Conservation (phyloP, 2,113 vertebrate species). For the Prinia subflava region DNA sequence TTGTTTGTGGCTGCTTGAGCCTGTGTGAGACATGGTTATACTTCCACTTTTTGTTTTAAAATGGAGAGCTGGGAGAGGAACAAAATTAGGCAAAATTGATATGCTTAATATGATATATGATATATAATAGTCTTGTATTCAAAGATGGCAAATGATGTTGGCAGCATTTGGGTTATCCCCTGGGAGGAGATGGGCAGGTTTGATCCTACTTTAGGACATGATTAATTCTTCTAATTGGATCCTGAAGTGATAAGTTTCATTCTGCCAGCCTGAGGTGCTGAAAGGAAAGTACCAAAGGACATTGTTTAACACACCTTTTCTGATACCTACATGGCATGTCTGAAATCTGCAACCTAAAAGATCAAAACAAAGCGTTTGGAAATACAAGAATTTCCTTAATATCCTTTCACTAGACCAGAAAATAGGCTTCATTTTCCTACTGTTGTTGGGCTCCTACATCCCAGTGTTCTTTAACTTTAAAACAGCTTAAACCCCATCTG, state of each 20-base stretch:
- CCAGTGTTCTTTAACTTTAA: constrained; percentile 42
- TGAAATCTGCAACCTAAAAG: constrained; percentile 13
- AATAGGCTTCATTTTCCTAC: constrained; percentile 29
- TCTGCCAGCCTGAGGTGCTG: not conserved
- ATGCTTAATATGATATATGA: not conserved
- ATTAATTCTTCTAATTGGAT: constrained; percentile 33
- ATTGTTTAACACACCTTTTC: not conserved
- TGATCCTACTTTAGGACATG: not conserved
- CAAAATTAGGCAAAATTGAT: not conserved
- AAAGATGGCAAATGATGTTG: not conserved
- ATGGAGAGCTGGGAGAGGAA: not conserved
- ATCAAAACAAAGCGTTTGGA: constrained; percentile 41
- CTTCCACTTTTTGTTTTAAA: not conserved
- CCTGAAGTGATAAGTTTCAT: not conserved
- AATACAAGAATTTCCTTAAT: constrained; percentile 34
- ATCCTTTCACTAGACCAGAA: constrained; percentile 16
- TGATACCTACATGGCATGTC: not conserved
- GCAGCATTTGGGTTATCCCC: constrained; percentile 26
- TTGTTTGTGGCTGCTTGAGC: not conserved
- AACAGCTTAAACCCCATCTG: not conserved
- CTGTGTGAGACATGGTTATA: not conserved
- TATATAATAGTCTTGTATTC: not conserved
- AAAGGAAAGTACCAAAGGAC: not conserved
- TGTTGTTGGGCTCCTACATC: constrained; percentile 31
- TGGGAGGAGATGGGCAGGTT: not conserved